Evolutionary conservation across 1,140 invertebrate species (phyloP), one percentile per base, ranked within the genome.

Genomic region (Maconellicoccus hirsutus): DNA sequence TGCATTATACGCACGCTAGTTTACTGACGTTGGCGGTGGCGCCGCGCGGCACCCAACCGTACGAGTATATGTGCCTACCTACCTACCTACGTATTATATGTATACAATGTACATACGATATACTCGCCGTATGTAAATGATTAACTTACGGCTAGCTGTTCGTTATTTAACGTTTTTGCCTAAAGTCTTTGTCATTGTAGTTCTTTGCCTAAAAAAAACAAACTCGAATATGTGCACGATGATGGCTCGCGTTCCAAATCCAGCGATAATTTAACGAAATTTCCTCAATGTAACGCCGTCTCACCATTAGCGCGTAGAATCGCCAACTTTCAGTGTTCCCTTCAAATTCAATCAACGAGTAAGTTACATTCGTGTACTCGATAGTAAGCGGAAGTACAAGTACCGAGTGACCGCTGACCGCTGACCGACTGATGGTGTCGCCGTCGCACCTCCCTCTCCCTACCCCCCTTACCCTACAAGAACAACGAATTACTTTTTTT

Each of bases 241-340:
- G 19, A 26, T 16, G 19, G 3, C 25, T 66, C 61, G 10, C 61
- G 61, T 23, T 66, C 61, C 10, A 23, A 19, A 16, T 66, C 61
- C 4, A 66, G 61, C 61, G 61, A 66, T 66, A 66, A 66, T 66
- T 66, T 66, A 16, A 19, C 3, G 3, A 66, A 66, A 23, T 66
- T 23, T 10, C 3, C 61, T 25, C 22, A 23, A 8, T 23, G 16
- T 66, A 6, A 33, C 29, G 25, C 14, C 25, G 61, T 66, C 3
- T 66, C 61, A 22, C 61, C 61, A 6, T 26, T 66, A 8, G 61
- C 61, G 21, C 61, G 61, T 25, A 66, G 61, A 66, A 66, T 66
- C 6, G 61, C 61, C 22, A 61, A 6, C n/a, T 61, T 61, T 61
- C 16, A 61, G 19, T 61, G 7, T 7, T 61, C 59, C 7, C n/a